These are phyloP conservation scores for Anastrepha obliqua DNA, from an alignment of 1,140 invertebrate genomes.

Conservation along the genomic window DNA sequence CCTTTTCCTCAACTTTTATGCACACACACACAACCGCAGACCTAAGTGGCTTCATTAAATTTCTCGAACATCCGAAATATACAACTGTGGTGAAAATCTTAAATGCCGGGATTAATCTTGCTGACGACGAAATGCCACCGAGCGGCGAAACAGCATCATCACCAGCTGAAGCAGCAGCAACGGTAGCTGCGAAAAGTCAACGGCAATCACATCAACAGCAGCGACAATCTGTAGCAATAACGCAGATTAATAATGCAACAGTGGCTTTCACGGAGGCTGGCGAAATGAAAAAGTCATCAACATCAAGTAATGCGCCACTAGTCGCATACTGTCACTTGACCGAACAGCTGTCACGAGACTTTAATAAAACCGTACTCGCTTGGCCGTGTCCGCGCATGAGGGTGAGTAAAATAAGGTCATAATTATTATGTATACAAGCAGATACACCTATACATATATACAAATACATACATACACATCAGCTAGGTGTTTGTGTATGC, in stretches of 20 bases:
- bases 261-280: slow-evolving; percentile 18
- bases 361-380: slow-evolving; percentile 70
- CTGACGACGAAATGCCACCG: slow-evolving; percentile 57
- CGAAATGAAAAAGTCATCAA: slow-evolving; percentile 56
- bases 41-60: slow-evolving; percentile 73
- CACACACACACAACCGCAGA: slow-evolving; percentile 58
- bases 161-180: slow-evolving; percentile 61
- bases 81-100: slow-evolving; percentile 72
- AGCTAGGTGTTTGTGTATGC: too few relatives aligned
- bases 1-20: slow-evolving; percentile 23
- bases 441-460: neutral
- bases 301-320: slow-evolving; percentile 60
- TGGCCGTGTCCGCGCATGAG: slow-evolving; percentile 73
- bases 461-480: neutral
- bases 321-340: slow-evolving; percentile 66
- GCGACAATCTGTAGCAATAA: slow-evolving; percentile 57
- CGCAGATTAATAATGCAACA: slow-evolving; percentile 50
- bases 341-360: slow-evolving; percentile 67
- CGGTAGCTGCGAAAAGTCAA: slow-evolving; percentile 59
- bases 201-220: slow-evolving; percentile 56
- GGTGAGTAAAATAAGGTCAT: slow-evolving; percentile 65
- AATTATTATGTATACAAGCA: neutral
- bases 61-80: slow-evolving; percentile 72
- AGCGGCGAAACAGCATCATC: slow-evolving; percentile 52
- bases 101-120: slow-evolving; percentile 71